Percentiles rank a stretch among this genome's conserved stretches.
These are phyloP conservation scores for Limosa lapponica DNA, from an alignment of 2,797 vertebrate genomes.

Conservation along the genomic window DNA sequence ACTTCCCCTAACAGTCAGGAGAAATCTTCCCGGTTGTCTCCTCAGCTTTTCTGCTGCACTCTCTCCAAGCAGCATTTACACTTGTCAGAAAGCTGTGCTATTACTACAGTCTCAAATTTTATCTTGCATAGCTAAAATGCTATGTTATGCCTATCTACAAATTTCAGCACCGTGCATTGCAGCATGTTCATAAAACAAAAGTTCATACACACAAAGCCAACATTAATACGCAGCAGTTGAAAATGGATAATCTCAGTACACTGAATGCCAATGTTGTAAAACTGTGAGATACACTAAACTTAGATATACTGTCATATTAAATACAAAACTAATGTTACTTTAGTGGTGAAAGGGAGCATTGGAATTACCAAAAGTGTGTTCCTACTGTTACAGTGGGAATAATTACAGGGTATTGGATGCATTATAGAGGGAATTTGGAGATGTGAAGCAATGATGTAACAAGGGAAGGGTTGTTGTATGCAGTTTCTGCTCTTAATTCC, in stretches of 20 bases:
- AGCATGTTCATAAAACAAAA: conserved; percentile 62
- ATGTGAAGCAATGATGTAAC: conserved; percentile 36
- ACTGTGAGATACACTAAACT: conserved; percentile 42
- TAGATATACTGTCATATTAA: conserved; percentile 51
- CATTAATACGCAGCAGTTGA: conserved; percentile 63
- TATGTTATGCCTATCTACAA: conserved; percentile 53
- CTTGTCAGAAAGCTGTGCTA: conserved; percentile 46
- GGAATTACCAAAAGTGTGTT: background rate
- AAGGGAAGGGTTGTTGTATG: conserved; percentile 22
- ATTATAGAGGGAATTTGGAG: background rate
- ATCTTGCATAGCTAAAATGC: conserved; percentile 70
- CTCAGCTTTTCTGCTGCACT: conserved; percentile 10
- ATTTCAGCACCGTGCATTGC: conserved; percentile 36
- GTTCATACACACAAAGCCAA: conserved; percentile 44
- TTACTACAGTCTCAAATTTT: conserved; percentile 57
- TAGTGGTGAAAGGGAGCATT: conserved; percentile 15
- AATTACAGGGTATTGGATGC: conserved; percentile 28
- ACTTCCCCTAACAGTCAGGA: background rate
- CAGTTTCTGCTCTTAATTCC: background rate
- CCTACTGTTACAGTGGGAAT: conserved; percentile 35
- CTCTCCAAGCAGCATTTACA: conserved; percentile 21
- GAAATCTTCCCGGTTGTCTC: conserved; percentile 6
- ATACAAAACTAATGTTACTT: conserved; percentile 64
- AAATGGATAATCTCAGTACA: conserved; percentile 50
- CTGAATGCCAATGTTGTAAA: conserved; percentile 47